Base-by-base conservation (phyloP, 2,113 vertebrate species). In the Astur gentilis region DNA sequence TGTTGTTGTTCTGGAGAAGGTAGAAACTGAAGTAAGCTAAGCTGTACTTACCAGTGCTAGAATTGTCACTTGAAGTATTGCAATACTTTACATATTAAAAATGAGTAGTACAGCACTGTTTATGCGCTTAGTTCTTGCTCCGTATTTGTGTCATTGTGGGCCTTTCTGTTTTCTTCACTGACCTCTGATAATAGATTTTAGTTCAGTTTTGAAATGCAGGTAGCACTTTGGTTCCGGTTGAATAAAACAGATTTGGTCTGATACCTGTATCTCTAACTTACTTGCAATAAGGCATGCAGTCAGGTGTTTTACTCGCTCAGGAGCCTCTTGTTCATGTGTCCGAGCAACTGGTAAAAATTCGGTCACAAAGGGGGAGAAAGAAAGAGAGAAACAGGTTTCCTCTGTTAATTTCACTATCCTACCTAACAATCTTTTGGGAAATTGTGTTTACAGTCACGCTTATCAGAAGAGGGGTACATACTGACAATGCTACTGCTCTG, bases 401-500 rank as follows among this genome's bases (percentile, higher is more conserved):
- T 60, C 13, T 50, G 5, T 20, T 71, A 13, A 64, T 78, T 52
- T 57, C 22, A 50, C 9, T 76, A 2, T 72, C 13, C 4, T 27
- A 34, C 8, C 10, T 62, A 62, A 44, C 6, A 6, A 11, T 11
- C 6, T 44, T 93, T 60, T 47, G 4, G n/a, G 17, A 75, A 91
- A 47, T 13, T 0, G 1, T 45, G 5, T 55, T 89, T 73, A 9
- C 22, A n/a, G 44, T 49, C 21, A 49, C 0, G 0, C 2, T 55
- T 70, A 12, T 78, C 32, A 77, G 25, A 16, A 57, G 26, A 69
- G 7, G 2, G 2, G 3, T 16, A 75, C 13, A 22, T 44, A 45
- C 2, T 15, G 50, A 45, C 6, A 58, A 3, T 3, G 3, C 7
- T 49, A 50, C 0, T 0, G 1, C 13, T 83, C 16, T 72, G 42